phyloP scores from a whole-genome alignment of 2,113 vertebrate species.

The Formicarius rufipectus region DNA sequence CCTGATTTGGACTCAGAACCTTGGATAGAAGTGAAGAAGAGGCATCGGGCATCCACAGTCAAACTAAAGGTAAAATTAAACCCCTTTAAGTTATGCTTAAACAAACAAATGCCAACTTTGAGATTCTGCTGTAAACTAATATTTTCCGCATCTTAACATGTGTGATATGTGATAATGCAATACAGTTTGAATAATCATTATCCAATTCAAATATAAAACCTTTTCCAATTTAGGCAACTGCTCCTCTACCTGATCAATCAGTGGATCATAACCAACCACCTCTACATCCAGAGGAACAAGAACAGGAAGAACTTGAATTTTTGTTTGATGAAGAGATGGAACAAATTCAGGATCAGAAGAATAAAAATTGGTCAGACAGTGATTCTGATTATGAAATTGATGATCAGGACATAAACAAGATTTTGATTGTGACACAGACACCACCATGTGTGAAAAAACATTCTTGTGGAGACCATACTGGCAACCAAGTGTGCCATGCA shows the following conservation, averaged over 20 bases:
- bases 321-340: conserved; percentile 81
- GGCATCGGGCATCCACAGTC: conserved; percentile 73
- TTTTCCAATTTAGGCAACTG: conserved; percentile 69
- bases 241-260: conserved; percentile 5
- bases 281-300: conserved; percentile 51
- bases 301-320: conserved; percentile 91
- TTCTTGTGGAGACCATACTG: conserved; percentile 63
- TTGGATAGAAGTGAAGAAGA: conserved; percentile 92
- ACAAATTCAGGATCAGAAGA: conserved; percentile 67
- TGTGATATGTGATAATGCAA: neutral
- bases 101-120: neutral
- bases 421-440: conserved; percentile 80
- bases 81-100: neutral
- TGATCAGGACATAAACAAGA: conserved; percentile 80
- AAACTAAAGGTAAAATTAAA: conserved; percentile 80
- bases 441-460: conserved; percentile 75
- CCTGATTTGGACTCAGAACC: conserved; percentile 83
- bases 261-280: conserved; percentile 38
- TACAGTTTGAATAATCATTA: neutral
- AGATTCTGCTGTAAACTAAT: neutral
- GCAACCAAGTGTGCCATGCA: conserved; percentile 57
- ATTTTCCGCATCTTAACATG: neutral
- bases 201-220: neutral
- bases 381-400: conserved; percentile 81
- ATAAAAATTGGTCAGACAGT: conserved; percentile 76